Evolutionary conservation across 2,113 vertebrate species (phyloP), one percentile per base, ranked within the genome.

Genomic region (Gymnobelideus leadbeateri): DNA sequence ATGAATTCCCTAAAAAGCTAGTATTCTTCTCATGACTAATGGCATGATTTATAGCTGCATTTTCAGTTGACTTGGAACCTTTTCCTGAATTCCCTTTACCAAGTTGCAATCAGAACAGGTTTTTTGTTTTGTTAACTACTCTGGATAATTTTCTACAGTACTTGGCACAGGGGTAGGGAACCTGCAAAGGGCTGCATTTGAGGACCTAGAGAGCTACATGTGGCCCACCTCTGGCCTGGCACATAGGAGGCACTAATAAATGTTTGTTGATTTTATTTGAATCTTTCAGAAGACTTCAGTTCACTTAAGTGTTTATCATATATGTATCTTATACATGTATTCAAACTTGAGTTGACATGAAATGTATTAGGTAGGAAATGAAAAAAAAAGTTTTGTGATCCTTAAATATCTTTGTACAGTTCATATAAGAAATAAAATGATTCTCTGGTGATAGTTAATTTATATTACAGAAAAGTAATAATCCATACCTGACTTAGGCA

Each of bases 51-150:
- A 95, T 28, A 95, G 84, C 91, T 96, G 94, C 68, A 47, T 37
- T 95, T 96, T 94, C 53, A 93, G 61, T 43, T 93, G 57, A 46
- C 92, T 95, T 11, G 94, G 91, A 94, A 57, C 94, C 92, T 7
- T 95, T 31, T 11, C 26, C 47, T 23, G 49, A 90, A 90, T 50
- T 90, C 47, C n/a, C 26, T 47, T 50, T n/a, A 90, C 46, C 46
- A 50, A 90, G 11, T 50, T 47, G 89, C 25, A 26, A 50, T 49
- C 37, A 50, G 25, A 90, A 90, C 89, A 47, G 47, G 9, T 28
- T 50, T 84, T 84, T 21, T 19, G 37, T 43, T 43, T n/a, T 84
- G n/a, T 43, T 43, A 84, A 84, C 5, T 43, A 19, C 19, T 84
- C n/a, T 84, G 68, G 37, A 43, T n/a, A n/a, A n/a, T 68, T n/a